Evolutionary conservation across 1,140 invertebrate species (phyloP).

Genomic region (Heliconius hermathena): DNA sequence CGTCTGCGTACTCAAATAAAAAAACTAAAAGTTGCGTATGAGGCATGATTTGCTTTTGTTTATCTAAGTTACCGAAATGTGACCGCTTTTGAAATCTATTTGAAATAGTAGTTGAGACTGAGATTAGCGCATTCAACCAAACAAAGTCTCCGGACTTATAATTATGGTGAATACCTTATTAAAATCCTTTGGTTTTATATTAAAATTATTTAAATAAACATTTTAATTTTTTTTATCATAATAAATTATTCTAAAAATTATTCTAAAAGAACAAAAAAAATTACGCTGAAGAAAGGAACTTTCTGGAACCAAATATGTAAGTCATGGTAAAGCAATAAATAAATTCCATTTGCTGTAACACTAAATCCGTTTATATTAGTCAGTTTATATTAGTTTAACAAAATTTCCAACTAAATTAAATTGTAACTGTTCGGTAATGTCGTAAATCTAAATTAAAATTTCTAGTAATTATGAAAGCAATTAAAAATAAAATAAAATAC

Average conservation of each 20-base stretch:
- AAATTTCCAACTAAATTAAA: not conserved
- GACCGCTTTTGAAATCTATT: no score
- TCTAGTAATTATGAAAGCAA: constrained; percentile 2
- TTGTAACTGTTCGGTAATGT: not conserved
- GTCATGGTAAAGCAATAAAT: not conserved
- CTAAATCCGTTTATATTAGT: not conserved
- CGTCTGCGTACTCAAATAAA: no score
- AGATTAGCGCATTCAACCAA: no score
- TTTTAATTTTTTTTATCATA: not conserved
- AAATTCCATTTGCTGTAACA: constrained; percentile 3
- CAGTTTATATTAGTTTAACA: not conserved
- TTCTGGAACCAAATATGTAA: not conserved
- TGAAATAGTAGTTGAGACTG: no score
- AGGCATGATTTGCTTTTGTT: no score
- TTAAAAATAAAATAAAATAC: not conserved
- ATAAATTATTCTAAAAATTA: not conserved
- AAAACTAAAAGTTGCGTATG: no score
- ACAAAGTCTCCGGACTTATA: no score
- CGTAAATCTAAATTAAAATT: constrained; percentile 7
- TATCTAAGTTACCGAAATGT: no score
- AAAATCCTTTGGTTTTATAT: no score
- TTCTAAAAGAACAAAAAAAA: not conserved
- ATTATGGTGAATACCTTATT: no score
- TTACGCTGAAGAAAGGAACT: not conserved
- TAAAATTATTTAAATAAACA: no score